Base-by-base conservation (phyloP, 1,140 invertebrate species). In the Aricia agestis region DNA sequence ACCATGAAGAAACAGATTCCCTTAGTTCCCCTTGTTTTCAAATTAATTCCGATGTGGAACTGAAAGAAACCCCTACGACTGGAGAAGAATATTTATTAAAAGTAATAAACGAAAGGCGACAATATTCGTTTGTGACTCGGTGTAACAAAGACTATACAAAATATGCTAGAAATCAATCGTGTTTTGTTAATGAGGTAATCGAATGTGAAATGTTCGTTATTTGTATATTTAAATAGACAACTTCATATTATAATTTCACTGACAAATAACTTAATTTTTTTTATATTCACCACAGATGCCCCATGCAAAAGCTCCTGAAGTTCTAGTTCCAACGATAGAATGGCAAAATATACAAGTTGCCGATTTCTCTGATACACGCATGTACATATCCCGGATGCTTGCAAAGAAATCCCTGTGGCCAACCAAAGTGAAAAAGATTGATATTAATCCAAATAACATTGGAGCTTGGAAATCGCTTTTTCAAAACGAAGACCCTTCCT, bases 311-410 rank as follows among this genome's bases (percentile, higher is more conserved):
- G 85, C 80, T 18, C 82, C 86, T 63, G 80, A 85, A 32, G 82
- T 76, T 73, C 72, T 91, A 52, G 84, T 87, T 81, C 87, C 87
- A 41, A 90, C 89, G 61, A 84, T 86, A 74, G 89, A 91, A 78
- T 91, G 87, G 87, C 87, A 91, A 81, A 89, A 91, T 69, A 82
- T 91, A 18, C 87, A 90, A 83, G 83, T 90, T 52, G 85, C 87
- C 36, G 85, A 91, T 61, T 91, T 90, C 72, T 89, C 86, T 42
- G 82, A 87, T 25, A 71, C 82, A 13, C 76, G 87, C 67, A 85
- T 85, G 82, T 85, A 89, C 71, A 79, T 91, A 70, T 81, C 81
- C 67, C 72, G 81, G 32, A 71, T 87, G 61, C 67, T 74, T 59
- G 70, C 74, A 17, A 83, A 84, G 57, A 83, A 78, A 73, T 76